phyloP scores from a whole-genome alignment of 2,797 vertebrate species.

The Betta splendens region DNA sequence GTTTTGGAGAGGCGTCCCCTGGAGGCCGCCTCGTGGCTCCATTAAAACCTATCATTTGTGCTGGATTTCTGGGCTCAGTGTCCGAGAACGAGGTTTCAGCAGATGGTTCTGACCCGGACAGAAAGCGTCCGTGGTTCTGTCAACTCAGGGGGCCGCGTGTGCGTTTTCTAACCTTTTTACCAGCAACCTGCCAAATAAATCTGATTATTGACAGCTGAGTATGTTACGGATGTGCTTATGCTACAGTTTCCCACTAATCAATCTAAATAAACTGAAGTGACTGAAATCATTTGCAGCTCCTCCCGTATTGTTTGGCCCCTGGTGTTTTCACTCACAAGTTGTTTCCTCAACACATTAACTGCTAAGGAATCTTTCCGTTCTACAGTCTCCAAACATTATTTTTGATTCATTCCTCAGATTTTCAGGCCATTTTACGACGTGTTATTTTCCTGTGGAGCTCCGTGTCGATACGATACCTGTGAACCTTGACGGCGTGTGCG shows the following conservation, averaged over 20 bases:
- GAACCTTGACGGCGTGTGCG: slow-evolving; percentile 35
- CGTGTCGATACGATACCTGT: background rate
- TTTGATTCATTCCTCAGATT: background rate
- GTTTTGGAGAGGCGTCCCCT: slow-evolving; percentile 58
- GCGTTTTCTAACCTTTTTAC: too few relatives aligned
- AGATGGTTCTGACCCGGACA: slow-evolving; percentile 12
- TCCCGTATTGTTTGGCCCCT: background rate
- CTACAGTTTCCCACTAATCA: slow-evolving; percentile 7
- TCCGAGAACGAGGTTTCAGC: slow-evolving; percentile 38
- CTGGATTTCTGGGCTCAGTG: slow-evolving; percentile 37
- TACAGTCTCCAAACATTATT: too few relatives aligned
- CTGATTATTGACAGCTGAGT: background rate
- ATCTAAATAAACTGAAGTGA: background rate
- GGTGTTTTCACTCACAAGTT: background rate
- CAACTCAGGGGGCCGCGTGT: background rate
- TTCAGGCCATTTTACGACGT: slow-evolving; percentile 10
- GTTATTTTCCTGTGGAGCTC: background rate
- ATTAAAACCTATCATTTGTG: slow-evolving; percentile 68
- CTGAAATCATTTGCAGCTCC: background rate
- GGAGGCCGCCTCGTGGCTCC: slow-evolving; percentile 54
- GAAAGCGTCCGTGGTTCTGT: slow-evolving; percentile 7
- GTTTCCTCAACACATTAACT: too few relatives aligned
- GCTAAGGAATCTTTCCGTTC: too few relatives aligned
- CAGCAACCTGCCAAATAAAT: background rate
- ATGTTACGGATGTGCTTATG: background rate